Conservation (phyloP, 2,113 vertebrate genomes). For the Nesoenas mayeri region DNA sequence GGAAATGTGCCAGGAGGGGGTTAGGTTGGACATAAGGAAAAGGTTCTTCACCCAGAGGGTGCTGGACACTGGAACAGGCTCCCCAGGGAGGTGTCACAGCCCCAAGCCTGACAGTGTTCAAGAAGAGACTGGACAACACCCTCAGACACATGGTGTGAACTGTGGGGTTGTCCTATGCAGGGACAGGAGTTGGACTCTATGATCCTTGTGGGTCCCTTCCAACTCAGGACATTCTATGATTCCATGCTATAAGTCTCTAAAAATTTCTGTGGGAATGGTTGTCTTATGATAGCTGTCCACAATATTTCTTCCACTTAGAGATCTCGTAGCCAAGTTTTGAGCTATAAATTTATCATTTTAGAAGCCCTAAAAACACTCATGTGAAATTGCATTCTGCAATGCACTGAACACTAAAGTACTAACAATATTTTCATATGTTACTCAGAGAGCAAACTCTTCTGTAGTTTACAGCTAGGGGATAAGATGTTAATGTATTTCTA, state of each 20-base stretch:
- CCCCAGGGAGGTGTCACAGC: too few relatives aligned
- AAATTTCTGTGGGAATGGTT: neutral
- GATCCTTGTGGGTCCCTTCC: too few relatives aligned
- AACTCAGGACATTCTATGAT: too few relatives aligned
- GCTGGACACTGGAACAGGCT: too few relatives aligned
- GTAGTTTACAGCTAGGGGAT: neutral
- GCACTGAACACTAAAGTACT: neutral
- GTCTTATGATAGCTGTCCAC: neutral
- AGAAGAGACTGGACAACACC: too few relatives aligned
- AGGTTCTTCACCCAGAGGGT: too few relatives aligned
- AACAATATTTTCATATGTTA: neutral
- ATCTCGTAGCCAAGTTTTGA: neutral
- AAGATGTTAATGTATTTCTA: neutral
- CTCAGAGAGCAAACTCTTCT: neutral
- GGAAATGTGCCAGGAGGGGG: too few relatives aligned
- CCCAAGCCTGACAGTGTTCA: too few relatives aligned
- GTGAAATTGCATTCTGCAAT: neutral
- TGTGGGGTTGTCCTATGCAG: too few relatives aligned
- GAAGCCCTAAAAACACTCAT: neutral
- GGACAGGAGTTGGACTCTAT: too few relatives aligned
- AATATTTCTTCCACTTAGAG: neutral
- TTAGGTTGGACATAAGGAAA: too few relatives aligned
- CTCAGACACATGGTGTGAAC: too few relatives aligned
- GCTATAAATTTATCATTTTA: neutral
- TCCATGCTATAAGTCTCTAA: neutral